Conservation (phyloP, 2,888 invertebrate species). For the Andrena marginata region DNA sequence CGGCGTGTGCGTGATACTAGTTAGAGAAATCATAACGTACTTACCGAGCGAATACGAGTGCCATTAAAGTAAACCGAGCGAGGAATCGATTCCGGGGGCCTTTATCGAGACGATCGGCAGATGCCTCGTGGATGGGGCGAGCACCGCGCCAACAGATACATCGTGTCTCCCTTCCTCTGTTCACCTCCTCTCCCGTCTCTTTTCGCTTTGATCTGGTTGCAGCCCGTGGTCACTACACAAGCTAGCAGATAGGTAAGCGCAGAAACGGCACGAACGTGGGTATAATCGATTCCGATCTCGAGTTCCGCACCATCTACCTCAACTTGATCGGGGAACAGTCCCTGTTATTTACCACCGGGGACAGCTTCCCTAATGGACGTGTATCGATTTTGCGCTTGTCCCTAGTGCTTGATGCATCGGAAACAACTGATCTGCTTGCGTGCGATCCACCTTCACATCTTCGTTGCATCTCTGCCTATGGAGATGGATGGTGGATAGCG, state of each 20-base stretch:
- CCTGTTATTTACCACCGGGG: background rate
- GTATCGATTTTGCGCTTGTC: slow-evolving; percentile 6
- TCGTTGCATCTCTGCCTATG: too few species aligned
- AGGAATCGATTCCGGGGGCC: slow-evolving; percentile 72
- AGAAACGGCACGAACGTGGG: slow-evolving; percentile 47
- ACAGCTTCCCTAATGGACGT: slow-evolving; percentile 17
- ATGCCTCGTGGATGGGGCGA: slow-evolving; percentile 40
- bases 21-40: slow-evolving; percentile 80
- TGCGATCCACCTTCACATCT: background rate
- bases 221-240: slow-evolving; percentile 17
- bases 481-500: too few species aligned
- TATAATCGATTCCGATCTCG: slow-evolving; percentile 60
- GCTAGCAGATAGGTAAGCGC: slow-evolving; percentile 19
- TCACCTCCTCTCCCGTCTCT: slow-evolving; percentile 25
- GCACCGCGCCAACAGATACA: slow-evolving; percentile 41
- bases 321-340: slow-evolving; percentile 33
- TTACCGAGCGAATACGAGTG: slow-evolving; percentile 66
- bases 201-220: slow-evolving; percentile 45
- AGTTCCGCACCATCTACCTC: slow-evolving; percentile 55
- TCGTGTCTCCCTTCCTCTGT: slow-evolving; percentile 29
- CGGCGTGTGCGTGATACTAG: slow-evolving; percentile 74
- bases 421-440: background rate
- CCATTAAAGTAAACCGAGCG: slow-evolving; percentile 76
- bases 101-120: slow-evolving; percentile 66
- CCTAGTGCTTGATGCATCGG: background rate